Conservation (phyloP, 2,888 invertebrate genomes). For the Amiota minor region DNA sequence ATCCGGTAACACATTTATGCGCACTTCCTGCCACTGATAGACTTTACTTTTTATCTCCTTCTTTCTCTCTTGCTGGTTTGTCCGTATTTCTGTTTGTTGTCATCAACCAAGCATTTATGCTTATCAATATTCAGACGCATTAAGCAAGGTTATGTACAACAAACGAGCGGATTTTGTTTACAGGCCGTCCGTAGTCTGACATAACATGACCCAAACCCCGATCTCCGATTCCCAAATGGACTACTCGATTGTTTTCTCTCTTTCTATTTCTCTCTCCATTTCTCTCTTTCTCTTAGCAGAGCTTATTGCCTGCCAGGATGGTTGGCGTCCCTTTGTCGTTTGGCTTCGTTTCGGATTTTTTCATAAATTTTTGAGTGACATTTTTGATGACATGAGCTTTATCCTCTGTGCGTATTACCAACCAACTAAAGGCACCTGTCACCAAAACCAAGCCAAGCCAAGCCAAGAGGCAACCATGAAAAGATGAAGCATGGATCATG, state of each 20-base stretch:
- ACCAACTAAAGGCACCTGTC: conserved; percentile 66
- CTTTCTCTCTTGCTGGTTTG: conserved; percentile 21
- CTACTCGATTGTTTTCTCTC: conserved; percentile 19
- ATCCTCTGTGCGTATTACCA: conserved; percentile 45
- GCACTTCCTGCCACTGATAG: conserved; percentile 65
- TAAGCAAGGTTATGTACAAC: conserved; percentile 57
- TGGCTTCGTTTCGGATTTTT: conserved; percentile 40
- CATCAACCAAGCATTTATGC: conserved; percentile 29
- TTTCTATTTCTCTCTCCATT: background rate
- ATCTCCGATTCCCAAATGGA: background rate
- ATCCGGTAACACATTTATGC: conserved; percentile 59
- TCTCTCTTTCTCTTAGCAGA: conserved; percentile 16
- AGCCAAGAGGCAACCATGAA: conserved; percentile 60
- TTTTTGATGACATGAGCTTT: conserved; percentile 69
- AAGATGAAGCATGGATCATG: conserved; percentile 41
- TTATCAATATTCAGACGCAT: conserved; percentile 63
- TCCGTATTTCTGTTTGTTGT: conserved; percentile 17
- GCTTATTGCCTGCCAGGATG: background rate
- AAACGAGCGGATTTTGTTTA: conserved; percentile 29
- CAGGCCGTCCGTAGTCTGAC: conserved; percentile 4
- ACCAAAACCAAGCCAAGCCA: conserved; percentile 41
- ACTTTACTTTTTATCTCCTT: background rate
- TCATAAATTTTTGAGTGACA: conserved; percentile 70
- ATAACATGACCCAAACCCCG: background rate
- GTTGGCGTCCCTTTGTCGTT: conserved; percentile 37